Conservation (phyloP, 2,888 invertebrate species). For the Congeria kusceri region DNA sequence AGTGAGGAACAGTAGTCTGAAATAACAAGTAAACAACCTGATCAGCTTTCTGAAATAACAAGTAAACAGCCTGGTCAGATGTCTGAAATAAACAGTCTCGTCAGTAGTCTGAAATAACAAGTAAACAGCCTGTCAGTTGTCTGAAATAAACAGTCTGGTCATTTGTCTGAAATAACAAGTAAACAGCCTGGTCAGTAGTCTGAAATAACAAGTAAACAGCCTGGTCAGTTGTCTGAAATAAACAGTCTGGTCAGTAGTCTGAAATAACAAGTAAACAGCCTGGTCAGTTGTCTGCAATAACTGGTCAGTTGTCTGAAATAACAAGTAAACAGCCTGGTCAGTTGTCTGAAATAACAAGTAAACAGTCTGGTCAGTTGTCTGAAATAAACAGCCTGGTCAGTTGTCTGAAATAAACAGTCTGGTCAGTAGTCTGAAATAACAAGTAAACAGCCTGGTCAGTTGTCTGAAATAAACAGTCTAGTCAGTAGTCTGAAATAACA, state of each 20-base stretch:
- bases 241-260: background rate
- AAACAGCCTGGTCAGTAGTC: background rate
- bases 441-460: constrained; percentile 95
- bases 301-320: background rate
- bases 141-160: too few relatives aligned
- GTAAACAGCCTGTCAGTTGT: too few relatives aligned
- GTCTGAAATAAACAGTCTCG: background rate
- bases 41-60: too few relatives aligned
- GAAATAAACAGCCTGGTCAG: constrained; percentile 91
- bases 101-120: too few relatives aligned
- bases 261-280: too few relatives aligned
- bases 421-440: constrained; percentile 36
- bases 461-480: constrained; percentile 97
- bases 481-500: constrained; percentile 87
- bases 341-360: constrained; percentile 90
- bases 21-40: background rate
- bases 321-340: constrained; percentile 93
- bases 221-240: too few relatives aligned
- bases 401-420: constrained; percentile 98
- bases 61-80: too few relatives aligned
- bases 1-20: too few relatives aligned
- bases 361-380: constrained; percentile 87
- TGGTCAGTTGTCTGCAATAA: too few relatives aligned
- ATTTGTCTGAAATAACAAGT: too few relatives aligned
- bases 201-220: too few relatives aligned